These are phyloP conservation scores for Cephalopterus ornatus DNA, from an alignment of 2,113 vertebrate species.

Conservation along the genomic window DNA sequence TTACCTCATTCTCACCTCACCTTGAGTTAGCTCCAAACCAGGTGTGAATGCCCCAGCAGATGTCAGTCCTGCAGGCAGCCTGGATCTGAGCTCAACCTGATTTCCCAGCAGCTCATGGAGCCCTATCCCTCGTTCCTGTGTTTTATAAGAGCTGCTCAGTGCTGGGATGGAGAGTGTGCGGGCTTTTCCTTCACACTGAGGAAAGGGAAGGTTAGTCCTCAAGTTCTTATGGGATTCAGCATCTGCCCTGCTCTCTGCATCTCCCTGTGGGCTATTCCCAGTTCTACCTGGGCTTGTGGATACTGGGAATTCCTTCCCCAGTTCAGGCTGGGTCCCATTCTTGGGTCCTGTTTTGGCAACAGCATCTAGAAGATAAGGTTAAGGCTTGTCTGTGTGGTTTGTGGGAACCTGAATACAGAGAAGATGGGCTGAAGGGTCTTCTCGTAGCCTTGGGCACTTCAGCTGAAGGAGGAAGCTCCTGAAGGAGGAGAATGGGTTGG, in stretches of 20 bases:
- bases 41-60: not conserved
- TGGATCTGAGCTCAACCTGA: not conserved
- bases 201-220: not conserved
- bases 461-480: not conserved
- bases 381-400: not conserved
- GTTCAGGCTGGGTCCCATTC: not conserved
- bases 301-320: no score
- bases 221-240: not conserved
- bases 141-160: not conserved
- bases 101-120: not conserved
- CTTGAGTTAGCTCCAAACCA: not conserved
- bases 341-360: not conserved
- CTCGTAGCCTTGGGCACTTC: not conserved
- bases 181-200: not conserved
- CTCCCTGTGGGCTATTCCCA: not conserved
- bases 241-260: not conserved
- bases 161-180: not conserved
- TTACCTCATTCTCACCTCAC: not conserved
- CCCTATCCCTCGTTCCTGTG: accelerated
- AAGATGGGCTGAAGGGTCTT: not conserved
- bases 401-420: not conserved
- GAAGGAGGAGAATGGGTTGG: not conserved
- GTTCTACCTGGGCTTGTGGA: not conserved
- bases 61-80: not conserved
- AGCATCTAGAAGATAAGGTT: not conserved